A percentile compares a stretch with the other conserved stretches of the same genome.
Conservation (phyloP, 2,888 invertebrate species). For the Aspidiotus rigidus region DNA sequence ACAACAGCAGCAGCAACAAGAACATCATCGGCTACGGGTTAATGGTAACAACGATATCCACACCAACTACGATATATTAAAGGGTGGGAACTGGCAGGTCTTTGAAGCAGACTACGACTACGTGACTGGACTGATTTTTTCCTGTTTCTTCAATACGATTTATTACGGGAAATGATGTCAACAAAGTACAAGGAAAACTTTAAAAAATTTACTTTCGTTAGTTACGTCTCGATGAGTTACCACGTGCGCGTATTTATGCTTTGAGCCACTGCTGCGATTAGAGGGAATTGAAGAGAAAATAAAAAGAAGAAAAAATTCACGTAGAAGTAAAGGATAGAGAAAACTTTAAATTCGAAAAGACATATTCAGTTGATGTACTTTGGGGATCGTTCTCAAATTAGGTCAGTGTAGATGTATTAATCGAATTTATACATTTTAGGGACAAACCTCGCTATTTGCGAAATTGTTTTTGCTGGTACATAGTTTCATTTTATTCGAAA, state of each 20-base stretch:
- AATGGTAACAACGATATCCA: too few species aligned
- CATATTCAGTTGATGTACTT: background rate
- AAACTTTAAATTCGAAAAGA: background rate
- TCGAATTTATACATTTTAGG: background rate
- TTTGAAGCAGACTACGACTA: background rate
- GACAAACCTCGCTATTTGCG: background rate
- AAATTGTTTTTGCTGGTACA: background rate
- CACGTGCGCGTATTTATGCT: background rate
- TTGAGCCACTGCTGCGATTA: too few species aligned
- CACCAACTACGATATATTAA: background rate
- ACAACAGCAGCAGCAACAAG: too few species aligned
- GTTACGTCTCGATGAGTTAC: background rate
- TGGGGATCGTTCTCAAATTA: background rate
- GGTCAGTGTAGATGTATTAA: background rate
- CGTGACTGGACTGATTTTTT: slow-evolving; percentile 1
- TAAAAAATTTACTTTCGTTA: slow-evolving; percentile 2
- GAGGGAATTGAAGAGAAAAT: too few species aligned
- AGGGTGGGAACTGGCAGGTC: background rate
- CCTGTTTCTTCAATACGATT: background rate
- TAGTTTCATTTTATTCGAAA: background rate
- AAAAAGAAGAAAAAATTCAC: background rate
- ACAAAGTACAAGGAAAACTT: slow-evolving; percentile 3
- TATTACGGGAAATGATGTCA: slow-evolving; percentile 2
- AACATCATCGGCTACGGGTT: too few species aligned
- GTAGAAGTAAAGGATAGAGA: background rate